Evolutionary conservation across 2,888 invertebrate species (phyloP), one percentile per base, ranked within the genome.

Genomic region (Clusia tigrina): DNA sequence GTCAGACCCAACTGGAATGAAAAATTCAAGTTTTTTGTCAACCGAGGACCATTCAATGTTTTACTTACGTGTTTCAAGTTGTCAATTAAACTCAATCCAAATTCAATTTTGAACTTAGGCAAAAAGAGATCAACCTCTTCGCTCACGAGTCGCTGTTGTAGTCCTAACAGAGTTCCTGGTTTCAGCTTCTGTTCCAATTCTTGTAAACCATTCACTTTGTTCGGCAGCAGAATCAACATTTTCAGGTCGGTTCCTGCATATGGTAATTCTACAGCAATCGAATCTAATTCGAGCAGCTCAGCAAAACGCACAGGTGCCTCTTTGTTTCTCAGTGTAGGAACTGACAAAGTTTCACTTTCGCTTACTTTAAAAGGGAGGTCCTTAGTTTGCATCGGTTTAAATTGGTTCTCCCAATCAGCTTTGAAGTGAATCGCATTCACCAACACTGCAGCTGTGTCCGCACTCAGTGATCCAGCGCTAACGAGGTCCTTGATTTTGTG

Each of bases 361-460:
- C 85, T 85, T 12, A 89, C 65, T 73, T 89, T 86, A 85, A 96
- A 96, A 1, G 87, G 86, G 58, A 84, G 85, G 0, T 87, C 85
- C n/a, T 65, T 70, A 0, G 95, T 95, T 1, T 71, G 32, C 0
- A 74, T 72, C 0, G 85, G 76, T 23, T 89, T 78, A 76, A 96
- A 96, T 71, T 89, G 86, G 26, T 86, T 79, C 51, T 85, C 81
- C 94, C 95, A 95, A 37, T 87, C 85, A 2, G 91, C 92, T 84
- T 94, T 94, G 84, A 95, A 95, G 79, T 94, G 93, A n/a, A 95
- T 87, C 0, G 94, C 94, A 79, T 94, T 95, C 2, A 94, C 88
- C 3, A 95, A 86, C 2, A 95, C 89, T 62, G 93, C 81, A 57
- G 89, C 86, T 1, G 92, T 92, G 0, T 83, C 75, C 0, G 58